Percentiles rank a stretch among this genome's conserved stretches.
These are phyloP conservation scores for Pandemis corylana DNA, from an alignment of 2,888 invertebrate genomes.

Conservation along the genomic window DNA sequence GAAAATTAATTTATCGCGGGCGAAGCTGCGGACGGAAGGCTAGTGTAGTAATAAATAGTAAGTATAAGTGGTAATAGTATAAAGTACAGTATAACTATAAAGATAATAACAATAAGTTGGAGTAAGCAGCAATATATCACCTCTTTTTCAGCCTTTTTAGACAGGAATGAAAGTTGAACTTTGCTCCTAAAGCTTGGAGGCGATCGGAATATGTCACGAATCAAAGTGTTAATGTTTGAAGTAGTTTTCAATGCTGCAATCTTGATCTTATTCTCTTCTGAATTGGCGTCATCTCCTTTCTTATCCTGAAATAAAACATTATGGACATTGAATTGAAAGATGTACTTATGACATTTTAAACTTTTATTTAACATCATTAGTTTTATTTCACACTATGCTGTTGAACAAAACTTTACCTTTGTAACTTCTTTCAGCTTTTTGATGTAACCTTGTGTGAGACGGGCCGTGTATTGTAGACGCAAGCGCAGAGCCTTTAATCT, in stretches of 20 bases:
- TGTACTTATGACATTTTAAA: not conserved
- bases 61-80: too few relatives aligned
- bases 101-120: not conserved
- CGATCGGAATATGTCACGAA: slow-evolving; percentile 96
- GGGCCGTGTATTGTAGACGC: slow-evolving; percentile 95
- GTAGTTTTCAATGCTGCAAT: slow-evolving; percentile 94
- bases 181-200: slow-evolving; percentile 96
- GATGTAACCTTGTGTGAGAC: slow-evolving; percentile 93
- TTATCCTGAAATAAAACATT: slow-evolving; percentile 82
- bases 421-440: slow-evolving; percentile 89
- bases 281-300: slow-evolving; percentile 88
- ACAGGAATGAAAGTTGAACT: slow-evolving; percentile 89
- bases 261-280: slow-evolving; percentile 92
- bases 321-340: not conserved
- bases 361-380: not conserved
- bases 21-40: too few relatives aligned
- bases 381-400: not conserved
- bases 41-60: too few relatives aligned
- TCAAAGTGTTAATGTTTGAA: slow-evolving; percentile 95
- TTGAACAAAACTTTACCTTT: slow-evolving; percentile 61
- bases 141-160: slow-evolving; percentile 73
- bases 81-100: not conserved
- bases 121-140: slow-evolving; percentile 52
- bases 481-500: slow-evolving; percentile 93
- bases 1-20: too few relatives aligned